Evolutionary conservation across 2,797 vertebrate genomes (phyloP).

Genomic region (Notoglanidium macrostoma): DNA sequence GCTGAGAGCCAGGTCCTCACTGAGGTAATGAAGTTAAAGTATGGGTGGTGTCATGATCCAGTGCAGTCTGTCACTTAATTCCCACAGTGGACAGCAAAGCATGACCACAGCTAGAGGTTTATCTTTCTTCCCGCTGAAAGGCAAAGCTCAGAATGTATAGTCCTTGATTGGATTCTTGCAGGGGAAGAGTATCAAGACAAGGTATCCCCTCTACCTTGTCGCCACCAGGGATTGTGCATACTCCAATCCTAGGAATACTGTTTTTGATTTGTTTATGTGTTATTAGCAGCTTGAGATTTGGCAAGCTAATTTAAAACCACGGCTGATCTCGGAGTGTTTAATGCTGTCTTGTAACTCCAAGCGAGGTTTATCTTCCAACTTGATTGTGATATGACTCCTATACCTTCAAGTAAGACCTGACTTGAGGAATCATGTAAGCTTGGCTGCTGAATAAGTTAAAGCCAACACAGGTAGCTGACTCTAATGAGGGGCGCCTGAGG

Average conservation of each 20-base stretch:
- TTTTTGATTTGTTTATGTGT: neutral
- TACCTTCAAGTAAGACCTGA: conserved; percentile 39
- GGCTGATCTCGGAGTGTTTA: neutral
- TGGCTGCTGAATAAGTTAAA: conserved; percentile 64
- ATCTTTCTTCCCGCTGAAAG: neutral
- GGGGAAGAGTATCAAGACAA: neutral
- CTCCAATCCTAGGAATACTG: neutral
- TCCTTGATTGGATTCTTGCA: neutral
- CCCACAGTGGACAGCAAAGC: neutral
- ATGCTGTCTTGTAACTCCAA: neutral
- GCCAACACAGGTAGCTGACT: conserved; percentile 45
- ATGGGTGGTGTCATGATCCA: conserved; percentile 48
- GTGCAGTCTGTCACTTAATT: conserved; percentile 30
- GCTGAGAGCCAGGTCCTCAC: conserved; percentile 43
- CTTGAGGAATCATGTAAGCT: conserved; percentile 45
- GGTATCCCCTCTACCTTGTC: too few relatives aligned
- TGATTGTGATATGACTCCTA: conserved; percentile 57
- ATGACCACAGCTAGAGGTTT: neutral
- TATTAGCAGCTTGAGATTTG: neutral
- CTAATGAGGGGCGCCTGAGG: conserved; percentile 53
- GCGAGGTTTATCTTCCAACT: conserved; percentile 10
- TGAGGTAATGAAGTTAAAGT: conserved; percentile 55
- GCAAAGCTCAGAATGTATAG: neutral
- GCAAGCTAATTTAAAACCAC: neutral
- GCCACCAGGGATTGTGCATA: neutral